Conservation (phyloP, 2,113 vertebrate species). For the Gallinago undulata region DNA sequence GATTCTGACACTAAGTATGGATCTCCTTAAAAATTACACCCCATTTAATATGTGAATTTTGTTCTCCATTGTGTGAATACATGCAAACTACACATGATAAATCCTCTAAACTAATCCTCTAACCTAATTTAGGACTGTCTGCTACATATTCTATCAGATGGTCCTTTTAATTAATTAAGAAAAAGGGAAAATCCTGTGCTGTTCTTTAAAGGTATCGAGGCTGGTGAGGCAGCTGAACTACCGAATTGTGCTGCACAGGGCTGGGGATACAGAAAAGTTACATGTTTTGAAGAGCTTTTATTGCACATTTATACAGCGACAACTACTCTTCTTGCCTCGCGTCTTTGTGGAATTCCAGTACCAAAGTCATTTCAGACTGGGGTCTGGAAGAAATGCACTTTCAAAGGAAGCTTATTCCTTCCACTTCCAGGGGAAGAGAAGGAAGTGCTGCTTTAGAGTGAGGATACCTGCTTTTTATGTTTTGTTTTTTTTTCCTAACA, state of each 20-base stretch:
- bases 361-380: not conserved
- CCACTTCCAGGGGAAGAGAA: not conserved
- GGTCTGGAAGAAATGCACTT: not conserved
- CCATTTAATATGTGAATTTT: not conserved
- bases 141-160: not conserved
- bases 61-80: not conserved
- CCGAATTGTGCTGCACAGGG: not conserved
- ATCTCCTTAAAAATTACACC: constrained; percentile 12
- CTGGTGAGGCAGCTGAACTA: not conserved
- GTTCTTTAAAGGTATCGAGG: not conserved
- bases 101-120: constrained; percentile 5
- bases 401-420: not conserved
- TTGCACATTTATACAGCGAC: not conserved
- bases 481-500: not conserved
- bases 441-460: not conserved
- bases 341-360: not conserved
- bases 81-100: not conserved
- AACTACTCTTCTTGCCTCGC: not conserved
- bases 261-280: not conserved
- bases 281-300: accelerated
- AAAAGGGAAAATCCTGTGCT: not conserved
- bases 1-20: not conserved
- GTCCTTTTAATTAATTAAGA: not conserved
- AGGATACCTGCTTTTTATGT: not conserved
- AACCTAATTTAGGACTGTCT: not conserved